These are phyloP conservation scores for Acrocephalus scirpaceus DNA, from an alignment of 2,797 vertebrate species.

Conservation along the genomic window DNA sequence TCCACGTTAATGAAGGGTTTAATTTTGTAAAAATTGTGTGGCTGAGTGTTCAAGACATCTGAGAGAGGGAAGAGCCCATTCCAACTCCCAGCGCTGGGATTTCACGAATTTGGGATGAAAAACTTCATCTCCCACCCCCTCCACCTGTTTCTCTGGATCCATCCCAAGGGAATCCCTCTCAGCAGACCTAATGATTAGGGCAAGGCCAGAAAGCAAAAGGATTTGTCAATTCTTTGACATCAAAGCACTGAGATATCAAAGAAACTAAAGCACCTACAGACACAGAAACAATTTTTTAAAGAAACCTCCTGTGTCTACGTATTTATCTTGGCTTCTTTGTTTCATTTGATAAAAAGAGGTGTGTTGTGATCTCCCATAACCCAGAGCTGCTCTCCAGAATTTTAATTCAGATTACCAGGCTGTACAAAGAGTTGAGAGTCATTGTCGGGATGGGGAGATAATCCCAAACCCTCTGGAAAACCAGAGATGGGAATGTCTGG, in stretches of 20 bases:
- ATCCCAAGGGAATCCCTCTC: background rate
- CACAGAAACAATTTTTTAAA: background rate
- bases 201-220: background rate
- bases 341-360: background rate
- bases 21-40: background rate
- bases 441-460: background rate
- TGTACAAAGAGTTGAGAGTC: background rate
- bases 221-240: background rate
- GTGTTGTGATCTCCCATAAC: background rate
- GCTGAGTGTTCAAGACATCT: background rate
- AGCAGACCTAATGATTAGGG: background rate
- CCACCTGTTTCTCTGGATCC: background rate
- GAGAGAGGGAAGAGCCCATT: background rate
- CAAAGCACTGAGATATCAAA: constrained; percentile 1
- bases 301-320: background rate
- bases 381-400: background rate
- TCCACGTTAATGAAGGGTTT: background rate
- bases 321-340: background rate
- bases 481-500: background rate
- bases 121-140: background rate
- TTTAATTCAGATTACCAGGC: background rate
- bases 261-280: background rate
- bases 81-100: background rate
- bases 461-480: background rate
- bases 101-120: background rate